A percentile compares a stretch with the other conserved stretches of the same genome.
Conservation (phyloP, 2,797 vertebrate genomes). For the Cirrhinus molitorella region DNA sequence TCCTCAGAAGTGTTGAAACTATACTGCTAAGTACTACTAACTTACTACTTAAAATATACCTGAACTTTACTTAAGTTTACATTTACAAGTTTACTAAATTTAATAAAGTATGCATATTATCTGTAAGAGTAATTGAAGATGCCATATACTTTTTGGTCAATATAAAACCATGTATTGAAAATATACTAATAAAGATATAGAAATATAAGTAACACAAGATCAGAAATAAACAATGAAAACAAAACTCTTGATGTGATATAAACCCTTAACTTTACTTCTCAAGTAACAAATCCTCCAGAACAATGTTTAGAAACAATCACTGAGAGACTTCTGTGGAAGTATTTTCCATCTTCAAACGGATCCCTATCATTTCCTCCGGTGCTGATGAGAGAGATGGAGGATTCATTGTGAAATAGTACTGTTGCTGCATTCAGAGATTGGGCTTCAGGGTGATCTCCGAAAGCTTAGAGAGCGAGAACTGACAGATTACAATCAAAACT, state of each 20-base stretch:
- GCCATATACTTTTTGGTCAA: no score
- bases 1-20: not conserved
- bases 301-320: not conserved
- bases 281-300: not conserved
- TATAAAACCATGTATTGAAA: no score
- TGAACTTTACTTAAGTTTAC: not conserved
- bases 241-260: not conserved
- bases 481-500: constrained; percentile 28
- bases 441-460: constrained; percentile 18
- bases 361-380: not conserved
- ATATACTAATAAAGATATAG: not conserved
- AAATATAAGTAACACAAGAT: not conserved
- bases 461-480: not conserved
- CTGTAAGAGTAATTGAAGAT: no score
- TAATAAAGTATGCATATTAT: not conserved
- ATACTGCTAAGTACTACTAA: not conserved
- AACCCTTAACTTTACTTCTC: not conserved
- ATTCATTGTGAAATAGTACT: not conserved
- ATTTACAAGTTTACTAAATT: not conserved
- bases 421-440: not conserved
- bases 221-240: not conserved
- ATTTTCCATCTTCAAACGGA: not conserved
- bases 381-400: not conserved
- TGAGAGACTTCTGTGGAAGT: not conserved
- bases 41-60: not conserved